phyloP scores from a whole-genome alignment of 2,888 invertebrate species.

The Drosophila ochracea region DNA sequence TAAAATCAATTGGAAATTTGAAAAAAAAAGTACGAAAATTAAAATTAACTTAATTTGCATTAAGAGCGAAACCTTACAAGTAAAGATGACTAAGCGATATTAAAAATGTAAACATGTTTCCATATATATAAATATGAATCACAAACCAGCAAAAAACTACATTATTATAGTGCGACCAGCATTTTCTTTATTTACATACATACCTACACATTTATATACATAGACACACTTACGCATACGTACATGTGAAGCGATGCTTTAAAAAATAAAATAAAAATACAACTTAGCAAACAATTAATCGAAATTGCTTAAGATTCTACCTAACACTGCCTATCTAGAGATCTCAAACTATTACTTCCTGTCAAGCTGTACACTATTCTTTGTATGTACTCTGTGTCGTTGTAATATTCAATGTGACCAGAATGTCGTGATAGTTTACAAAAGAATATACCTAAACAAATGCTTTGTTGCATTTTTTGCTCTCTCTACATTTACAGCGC shows the following conservation, averaged over 20 bases:
- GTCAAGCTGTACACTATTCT: conserved; percentile 40
- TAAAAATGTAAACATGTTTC: background rate
- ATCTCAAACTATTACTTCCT: conserved; percentile 24
- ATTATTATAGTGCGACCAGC: conserved; percentile 1
- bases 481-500: conserved; percentile 60
- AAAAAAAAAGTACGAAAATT: conserved; percentile 20
- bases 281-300: background rate
- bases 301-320: conserved; percentile 4
- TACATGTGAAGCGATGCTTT: conserved; percentile 12
- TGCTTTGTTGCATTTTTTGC: conserved; percentile 43
- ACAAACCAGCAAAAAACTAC: conserved; percentile 11
- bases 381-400: conserved; percentile 40
- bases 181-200: conserved; percentile 23
- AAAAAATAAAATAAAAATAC: background rate
- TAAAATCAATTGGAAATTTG: conserved; percentile 51
- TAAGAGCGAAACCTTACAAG: conserved; percentile 9
- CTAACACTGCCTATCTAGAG: conserved; percentile 22
- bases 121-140: conserved; percentile 11
- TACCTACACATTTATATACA: conserved; percentile 3
- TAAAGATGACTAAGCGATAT: background rate
- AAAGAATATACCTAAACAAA: conserved; percentile 39
- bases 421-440: conserved; percentile 12
- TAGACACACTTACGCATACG: background rate
- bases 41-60: conserved; percentile 6
- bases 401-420: conserved; percentile 37